phyloP scores from a whole-genome alignment of 2,797 vertebrate genomes.

The Acanthurus leucopareius region DNA sequence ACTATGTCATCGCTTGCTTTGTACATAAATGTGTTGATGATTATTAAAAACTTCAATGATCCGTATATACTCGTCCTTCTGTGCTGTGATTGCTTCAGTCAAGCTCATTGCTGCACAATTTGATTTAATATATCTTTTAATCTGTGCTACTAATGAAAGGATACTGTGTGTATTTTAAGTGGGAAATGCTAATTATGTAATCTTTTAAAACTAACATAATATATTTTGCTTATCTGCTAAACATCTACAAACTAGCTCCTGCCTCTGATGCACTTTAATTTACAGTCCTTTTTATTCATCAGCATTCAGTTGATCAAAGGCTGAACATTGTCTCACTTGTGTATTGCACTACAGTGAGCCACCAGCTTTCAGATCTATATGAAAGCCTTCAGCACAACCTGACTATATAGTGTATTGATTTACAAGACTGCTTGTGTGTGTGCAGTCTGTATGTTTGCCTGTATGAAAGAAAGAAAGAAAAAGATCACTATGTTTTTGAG shows the following conservation, averaged over 20 bases:
- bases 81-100: conserved; percentile 13
- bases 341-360: not conserved
- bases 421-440: not conserved
- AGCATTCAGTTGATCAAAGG: not conserved
- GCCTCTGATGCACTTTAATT: too few species aligned
- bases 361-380: conserved; percentile 16
- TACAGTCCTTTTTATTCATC: not conserved
- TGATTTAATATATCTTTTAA: too few species aligned
- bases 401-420: conserved; percentile 4
- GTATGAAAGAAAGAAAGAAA: not conserved
- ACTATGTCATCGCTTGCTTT: conserved; percentile 84
- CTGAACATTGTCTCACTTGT: conserved; percentile 16
- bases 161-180: too few species aligned
- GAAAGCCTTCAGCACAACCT: conserved; percentile 16
- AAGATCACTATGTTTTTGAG: not conserved
- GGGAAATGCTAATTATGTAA: too few species aligned
- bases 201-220: too few species aligned
- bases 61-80: conserved; percentile 44
- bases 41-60: conserved; percentile 86
- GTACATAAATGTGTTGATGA: conserved; percentile 88
- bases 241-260: not conserved
- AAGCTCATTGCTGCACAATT: not conserved
- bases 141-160: too few species aligned
- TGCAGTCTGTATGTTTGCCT: conserved; percentile 15
- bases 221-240: too few species aligned